Evolutionary conservation across 2,113 vertebrate genomes (phyloP), one percentile per base, ranked within the genome.

Genomic region (Rhinoderma darwinii): DNA sequence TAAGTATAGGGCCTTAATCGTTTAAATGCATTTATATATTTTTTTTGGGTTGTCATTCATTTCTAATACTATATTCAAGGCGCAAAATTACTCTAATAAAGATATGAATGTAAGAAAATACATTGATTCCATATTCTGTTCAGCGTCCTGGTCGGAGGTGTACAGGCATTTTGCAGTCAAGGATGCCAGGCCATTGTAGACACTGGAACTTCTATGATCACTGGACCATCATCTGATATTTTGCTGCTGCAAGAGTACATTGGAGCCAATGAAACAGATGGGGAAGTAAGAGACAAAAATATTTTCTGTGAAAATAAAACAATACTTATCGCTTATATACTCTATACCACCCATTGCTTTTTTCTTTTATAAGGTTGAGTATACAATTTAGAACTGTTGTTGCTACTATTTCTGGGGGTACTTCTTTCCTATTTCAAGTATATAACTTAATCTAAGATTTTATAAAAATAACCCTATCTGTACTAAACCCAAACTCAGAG

Each of bases 111-210:
- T 63, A 66, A 66, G 27, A 66, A 66, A 6, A 12, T 66, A 35
- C 32, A 18, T 3, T 22, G 32, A 25, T 25, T 78, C 47, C 72
- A n/a, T 66, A 32, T 77, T 81, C 54, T 47, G 63, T 32, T 27
- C 91, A 96, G 95, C 74, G 88, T 95, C 89, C 91, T 92, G 87
- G 70, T 93, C 27, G 93, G 54, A 0, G 91, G 91, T 7, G 68
- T 85, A 0, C 59, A 88, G 83, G 59, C 61, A 30, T 94, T 95
- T 88, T 95, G 94, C 17, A 43, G 20, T 0, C 22, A 79, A 0
- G 89, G 94, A 86, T 95, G 94, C 89, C 94, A 95, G 89, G 94
- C 94, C 88, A 94, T 94, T n/a, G 93, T 95, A 89, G 94, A 96
- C 92, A 95, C 95, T 0, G 94, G 94, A 1, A 95, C 95, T 0